Conservation (phyloP, 1,140 invertebrate genomes). For the Drosophila ercepeae region DNA sequence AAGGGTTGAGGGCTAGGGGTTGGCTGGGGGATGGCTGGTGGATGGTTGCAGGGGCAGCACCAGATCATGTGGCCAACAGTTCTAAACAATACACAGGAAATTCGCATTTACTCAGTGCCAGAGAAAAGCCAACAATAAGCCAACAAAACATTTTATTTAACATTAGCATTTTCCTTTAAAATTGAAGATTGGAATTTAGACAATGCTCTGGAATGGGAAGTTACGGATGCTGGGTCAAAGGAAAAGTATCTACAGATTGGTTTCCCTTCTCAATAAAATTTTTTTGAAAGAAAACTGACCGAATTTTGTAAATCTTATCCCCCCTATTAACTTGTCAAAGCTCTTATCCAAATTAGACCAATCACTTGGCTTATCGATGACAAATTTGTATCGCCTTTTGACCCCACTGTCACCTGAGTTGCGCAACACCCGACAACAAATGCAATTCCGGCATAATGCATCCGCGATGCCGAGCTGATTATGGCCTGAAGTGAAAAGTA, state of each 20-base stretch:
- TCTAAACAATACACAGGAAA: slow-evolving; percentile 63
- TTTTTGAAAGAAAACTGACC: too few relatives aligned
- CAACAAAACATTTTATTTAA: slow-evolving; percentile 27
- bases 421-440: slow-evolving; percentile 47
- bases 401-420: slow-evolving; percentile 16
- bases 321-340: too few relatives aligned
- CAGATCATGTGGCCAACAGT: slow-evolving; percentile 30
- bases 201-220: slow-evolving; percentile 29
- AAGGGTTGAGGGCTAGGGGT: neutral
- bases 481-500: slow-evolving; percentile 64
- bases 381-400: slow-evolving; percentile 18
- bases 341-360: slow-evolving; percentile 1
- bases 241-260: neutral
- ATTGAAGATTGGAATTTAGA: slow-evolving; percentile 25
- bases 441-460: slow-evolving; percentile 46
- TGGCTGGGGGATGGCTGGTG: too few relatives aligned
- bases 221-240: slow-evolving; percentile 10
- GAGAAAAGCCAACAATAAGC: slow-evolving; percentile 47
- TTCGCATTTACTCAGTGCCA: slow-evolving; percentile 55
- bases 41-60: neutral
- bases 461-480: slow-evolving; percentile 9
- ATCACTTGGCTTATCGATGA: slow-evolving; percentile 9
- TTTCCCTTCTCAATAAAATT: neutral
- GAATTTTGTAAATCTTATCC: too few relatives aligned
- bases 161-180: slow-evolving; percentile 46